Conservation (phyloP, 35 echinoderm and acorn worm species). For the Hemicentrotus pulcherrimus region DNA sequence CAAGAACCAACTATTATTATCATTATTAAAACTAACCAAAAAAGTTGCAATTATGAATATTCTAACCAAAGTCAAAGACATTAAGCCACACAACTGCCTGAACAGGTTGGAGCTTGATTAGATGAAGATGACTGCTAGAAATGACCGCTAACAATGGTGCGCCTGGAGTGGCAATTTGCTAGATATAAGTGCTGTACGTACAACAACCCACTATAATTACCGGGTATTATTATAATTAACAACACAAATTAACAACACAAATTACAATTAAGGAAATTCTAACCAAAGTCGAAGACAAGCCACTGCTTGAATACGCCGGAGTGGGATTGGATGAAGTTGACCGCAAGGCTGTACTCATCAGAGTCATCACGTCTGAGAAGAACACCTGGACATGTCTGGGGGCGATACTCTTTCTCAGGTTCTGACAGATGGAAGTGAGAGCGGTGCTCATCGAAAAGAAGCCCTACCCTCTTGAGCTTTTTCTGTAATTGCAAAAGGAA, state of each 20-base stretch:
- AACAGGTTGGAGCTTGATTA: conserved; percentile 65
- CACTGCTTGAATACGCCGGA: conserved; percentile 81
- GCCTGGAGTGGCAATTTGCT: too few species aligned
- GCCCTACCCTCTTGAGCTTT: conserved; percentile 71
- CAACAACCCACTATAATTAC: too few species aligned
- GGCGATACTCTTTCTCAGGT: conserved; percentile 63
- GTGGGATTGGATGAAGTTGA: conserved; percentile 67
- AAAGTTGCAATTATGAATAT: neutral
- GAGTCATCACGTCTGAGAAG: conserved; percentile 29
- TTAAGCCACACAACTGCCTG: conserved; percentile 82
- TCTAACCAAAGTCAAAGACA: conserved; percentile 77
- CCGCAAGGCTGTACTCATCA: conserved; percentile 49
- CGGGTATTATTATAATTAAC: too few species aligned
- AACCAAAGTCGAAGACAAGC: conserved; percentile 85
- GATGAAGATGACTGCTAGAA: too few species aligned
- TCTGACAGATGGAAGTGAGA: conserved; percentile 76
- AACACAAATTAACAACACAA: too few species aligned
- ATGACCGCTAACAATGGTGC: too few species aligned
- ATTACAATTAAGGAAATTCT: too few species aligned
- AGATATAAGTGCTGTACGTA: too few species aligned
- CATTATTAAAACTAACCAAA: too few species aligned
- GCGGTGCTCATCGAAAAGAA: conserved; percentile 84
- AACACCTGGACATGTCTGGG: conserved; percentile 78
- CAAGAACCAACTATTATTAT: too few species aligned
- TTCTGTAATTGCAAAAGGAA: neutral